These are phyloP conservation scores for Sweltsa coloradensis DNA, from an alignment of 1,140 invertebrate genomes.

Conservation along the genomic window DNA sequence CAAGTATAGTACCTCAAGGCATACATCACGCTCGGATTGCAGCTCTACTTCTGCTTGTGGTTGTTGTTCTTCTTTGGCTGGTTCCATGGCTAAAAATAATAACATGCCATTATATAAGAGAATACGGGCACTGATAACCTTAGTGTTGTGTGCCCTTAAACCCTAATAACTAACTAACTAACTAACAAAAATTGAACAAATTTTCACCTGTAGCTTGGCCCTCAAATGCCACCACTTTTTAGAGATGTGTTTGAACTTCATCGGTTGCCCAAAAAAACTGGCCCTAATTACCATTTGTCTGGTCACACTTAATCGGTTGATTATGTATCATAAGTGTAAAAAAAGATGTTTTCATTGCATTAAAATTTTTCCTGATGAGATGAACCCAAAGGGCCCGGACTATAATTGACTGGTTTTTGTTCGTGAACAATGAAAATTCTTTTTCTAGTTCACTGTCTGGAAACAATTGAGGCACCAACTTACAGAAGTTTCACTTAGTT, in stretches of 20 bases:
- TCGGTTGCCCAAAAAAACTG: background rate
- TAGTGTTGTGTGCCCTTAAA: too few species aligned
- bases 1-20: too few species aligned
- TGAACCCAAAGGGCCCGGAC: background rate
- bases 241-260: background rate
- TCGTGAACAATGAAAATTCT: background rate
- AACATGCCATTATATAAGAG: too few species aligned
- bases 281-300: background rate
- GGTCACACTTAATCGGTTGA: background rate
- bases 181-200: slow-evolving; percentile 5
- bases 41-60: too few species aligned
- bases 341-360: background rate
- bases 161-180: too few species aligned
- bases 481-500: slow-evolving; percentile 1
- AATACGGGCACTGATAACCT: too few species aligned
- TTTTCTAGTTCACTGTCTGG: background rate
- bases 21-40: too few species aligned
- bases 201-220: background rate
- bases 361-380: background rate
- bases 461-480: background rate
- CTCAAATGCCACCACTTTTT: background rate
- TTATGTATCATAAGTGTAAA: background rate
- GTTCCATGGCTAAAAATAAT: too few species aligned
- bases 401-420: background rate
- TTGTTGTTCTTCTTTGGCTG: too few species aligned